Evolutionary conservation across 2,797 vertebrate species (phyloP), one percentile per base, ranked within the genome.

Genomic region (Malurus splendens): DNA sequence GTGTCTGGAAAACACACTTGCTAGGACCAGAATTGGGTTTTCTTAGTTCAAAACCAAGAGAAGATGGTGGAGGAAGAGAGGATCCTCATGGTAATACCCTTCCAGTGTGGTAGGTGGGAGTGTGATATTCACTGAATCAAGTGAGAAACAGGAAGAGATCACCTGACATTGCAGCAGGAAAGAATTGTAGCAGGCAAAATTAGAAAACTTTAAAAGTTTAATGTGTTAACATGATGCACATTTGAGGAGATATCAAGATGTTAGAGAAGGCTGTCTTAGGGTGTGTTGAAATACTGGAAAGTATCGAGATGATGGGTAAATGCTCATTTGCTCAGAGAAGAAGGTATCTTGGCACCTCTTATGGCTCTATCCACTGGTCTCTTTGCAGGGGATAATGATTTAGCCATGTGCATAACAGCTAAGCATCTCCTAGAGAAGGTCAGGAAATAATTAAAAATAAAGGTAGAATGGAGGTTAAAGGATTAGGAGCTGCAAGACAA

Each of bases 61-160:
- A 74, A 64, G 19, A 54, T 16, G 39, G 23, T 33, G 15, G 19
- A 82, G 33, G 22, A 74, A 54, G 28, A 73, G 22, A 68, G 6
- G 4, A 36, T 3, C 1, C 4, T 60, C 2, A 2, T 7, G 24
- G 14, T n/a, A 57, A 65, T 20, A 44, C 22, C 10, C 10, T 57
- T 57, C n/a, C 18, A 50, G 14, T 23, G 25, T n/a, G 32, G 38
- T 6, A 51, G 14, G 27, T 57, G 27, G 38, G 44, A 57, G 15
- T 32, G 27, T 38, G 15, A 54, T 70, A 38, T 15, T 52, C 12
- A 39, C 23, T 23, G 56, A 61, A 61, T 28, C 23, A 10, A 50
- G 27, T 12, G 51, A 50, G n/a, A 57, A 27, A 36, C 15, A 16
- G 44, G 38, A 42, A 42, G 68, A 51, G 14, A 44, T 16, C 5